Evolutionary conservation across 2,113 vertebrate species (phyloP), one percentile per base, ranked within the genome.

Genomic region (Pseudorhombus dupliciocellatus): DNA sequence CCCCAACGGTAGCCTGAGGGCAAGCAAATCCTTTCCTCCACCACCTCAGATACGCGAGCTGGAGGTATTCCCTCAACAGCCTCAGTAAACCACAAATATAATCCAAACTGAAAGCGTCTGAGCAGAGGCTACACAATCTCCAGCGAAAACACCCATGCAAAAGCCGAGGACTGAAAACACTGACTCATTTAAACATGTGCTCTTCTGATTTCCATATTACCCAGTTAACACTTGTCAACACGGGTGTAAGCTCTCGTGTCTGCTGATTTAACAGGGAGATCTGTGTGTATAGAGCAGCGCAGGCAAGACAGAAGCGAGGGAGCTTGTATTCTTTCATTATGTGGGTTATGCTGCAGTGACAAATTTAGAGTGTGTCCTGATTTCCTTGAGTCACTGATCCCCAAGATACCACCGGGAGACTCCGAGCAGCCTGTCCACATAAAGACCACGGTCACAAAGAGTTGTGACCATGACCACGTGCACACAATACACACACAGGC

Each of bases 311-410:
- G 40, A 60, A 58, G 70, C 76, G 73, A 58, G 83, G 66, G 71
- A 72, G 76, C 75, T 82, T 87, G 90, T 86, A 75, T 86, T 89
- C 86, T 85, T 89, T 90, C 88, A 87, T 90, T 90, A 94, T 93
- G 90, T 94, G 92, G 93, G 93, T 93, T 94, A 94, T 92, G 91
- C 91, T 92, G 93, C 91, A 92, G 92, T 78, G 93, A 93, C 93
- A 93, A 91, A 93, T 93, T 92, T 94, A 94, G 93, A 93, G 92
- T 90, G 88, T 92, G 93, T 92, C 93, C 93, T 94, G 92, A 93
- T 94, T 94, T 94, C 87, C 79, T 91, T 88, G 86, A 92, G 90
- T 92, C 87, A 87, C 91, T 83, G 87, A 90, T 92, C 5, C 89
- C 91, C 89, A 81, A 84, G 91, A 92, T 75, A 89, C 91, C 91